These are phyloP conservation scores for Hippoglossus stenolepis DNA, from an alignment of 2,113 vertebrate genomes.

Conservation along the genomic window DNA sequence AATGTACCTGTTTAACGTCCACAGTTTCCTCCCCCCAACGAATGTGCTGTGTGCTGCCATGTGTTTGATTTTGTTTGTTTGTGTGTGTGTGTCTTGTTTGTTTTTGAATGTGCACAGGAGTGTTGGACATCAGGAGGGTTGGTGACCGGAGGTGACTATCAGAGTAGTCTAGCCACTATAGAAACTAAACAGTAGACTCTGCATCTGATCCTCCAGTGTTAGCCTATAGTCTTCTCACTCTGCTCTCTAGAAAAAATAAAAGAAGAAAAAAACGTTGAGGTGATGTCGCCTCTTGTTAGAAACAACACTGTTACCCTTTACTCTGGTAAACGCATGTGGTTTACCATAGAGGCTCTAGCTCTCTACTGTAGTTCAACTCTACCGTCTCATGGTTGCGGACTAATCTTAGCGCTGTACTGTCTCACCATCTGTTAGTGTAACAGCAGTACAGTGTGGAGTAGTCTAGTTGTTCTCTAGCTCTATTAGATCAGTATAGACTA, in stretches of 20 bases:
- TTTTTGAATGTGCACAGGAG: constrained; percentile 86
- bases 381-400: constrained; percentile 83
- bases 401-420: constrained; percentile 85
- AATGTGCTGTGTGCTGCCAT: constrained; percentile 73
- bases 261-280: constrained; percentile 32
- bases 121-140: constrained; percentile 84
- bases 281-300: constrained; percentile 65
- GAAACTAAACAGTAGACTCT: constrained; percentile 85
- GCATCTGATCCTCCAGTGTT: constrained; percentile 84
- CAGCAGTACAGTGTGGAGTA: constrained; percentile 83
- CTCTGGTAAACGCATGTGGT: constrained; percentile 77
- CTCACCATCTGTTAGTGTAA: constrained; percentile 82
- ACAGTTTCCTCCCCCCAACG: constrained; percentile 64
- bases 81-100: constrained; percentile 81
- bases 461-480: constrained; percentile 83
- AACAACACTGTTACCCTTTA: constrained; percentile 48
- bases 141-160: constrained; percentile 88
- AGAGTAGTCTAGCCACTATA: constrained; percentile 85
- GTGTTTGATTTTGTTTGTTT: constrained; percentile 83
- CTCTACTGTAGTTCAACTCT: constrained; percentile 81
- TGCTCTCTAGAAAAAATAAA: constrained; percentile 75
- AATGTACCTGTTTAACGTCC: constrained; percentile 70
- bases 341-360: constrained; percentile 77
- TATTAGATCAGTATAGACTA: constrained; percentile 83
- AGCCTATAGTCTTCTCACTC: constrained; percentile 83